phyloP scores from a whole-genome alignment of 2,113 vertebrate genomes.

The Gobio gobio region DNA sequence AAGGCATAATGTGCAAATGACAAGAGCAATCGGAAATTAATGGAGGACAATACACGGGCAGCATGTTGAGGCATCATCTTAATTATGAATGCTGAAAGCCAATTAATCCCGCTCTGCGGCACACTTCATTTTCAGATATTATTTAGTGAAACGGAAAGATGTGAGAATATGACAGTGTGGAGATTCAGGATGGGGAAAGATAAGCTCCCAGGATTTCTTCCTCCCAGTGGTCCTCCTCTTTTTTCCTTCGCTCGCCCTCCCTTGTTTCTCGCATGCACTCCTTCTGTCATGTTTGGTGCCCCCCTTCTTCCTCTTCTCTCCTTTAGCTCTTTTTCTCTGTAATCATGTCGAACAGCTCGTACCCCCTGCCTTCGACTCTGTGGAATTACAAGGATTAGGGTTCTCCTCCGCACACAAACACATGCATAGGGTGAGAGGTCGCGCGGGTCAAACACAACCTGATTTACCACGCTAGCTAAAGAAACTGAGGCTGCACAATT shows the following conservation, averaged over 20 bases:
- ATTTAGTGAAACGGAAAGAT: slow-evolving; percentile 71
- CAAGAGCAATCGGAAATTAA: slow-evolving; percentile 61
- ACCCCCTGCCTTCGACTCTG: slow-evolving; percentile 57
- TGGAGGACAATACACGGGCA: slow-evolving; percentile 60
- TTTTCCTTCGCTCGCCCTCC: slow-evolving; percentile 49
- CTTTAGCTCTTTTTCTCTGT: slow-evolving; percentile 43
- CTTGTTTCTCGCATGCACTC: slow-evolving; percentile 42
- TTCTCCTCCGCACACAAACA: slow-evolving; percentile 45
- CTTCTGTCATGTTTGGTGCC: slow-evolving; percentile 43
- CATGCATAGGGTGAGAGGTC: slow-evolving; percentile 24
- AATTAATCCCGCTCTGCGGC: slow-evolving; percentile 71
- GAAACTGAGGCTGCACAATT: not conserved
- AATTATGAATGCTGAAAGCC: slow-evolving; percentile 73
- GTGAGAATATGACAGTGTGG: slow-evolving; percentile 52
- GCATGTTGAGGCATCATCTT: slow-evolving; percentile 62
- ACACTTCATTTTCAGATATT: slow-evolving; percentile 72
- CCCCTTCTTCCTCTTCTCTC: slow-evolving; percentile 37
- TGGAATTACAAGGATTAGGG: slow-evolving; percentile 62
- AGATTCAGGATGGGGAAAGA: slow-evolving; percentile 53
- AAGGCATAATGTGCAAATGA: slow-evolving; percentile 58
- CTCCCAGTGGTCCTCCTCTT: slow-evolving; percentile 55
- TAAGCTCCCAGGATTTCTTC: slow-evolving; percentile 60
- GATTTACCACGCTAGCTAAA: slow-evolving; percentile 34
- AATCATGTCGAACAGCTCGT: slow-evolving; percentile 59
- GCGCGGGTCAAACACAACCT: slow-evolving; percentile 16